Evolutionary conservation across 2,888 invertebrate species (phyloP).

Genomic region (Desoria tigrina): DNA sequence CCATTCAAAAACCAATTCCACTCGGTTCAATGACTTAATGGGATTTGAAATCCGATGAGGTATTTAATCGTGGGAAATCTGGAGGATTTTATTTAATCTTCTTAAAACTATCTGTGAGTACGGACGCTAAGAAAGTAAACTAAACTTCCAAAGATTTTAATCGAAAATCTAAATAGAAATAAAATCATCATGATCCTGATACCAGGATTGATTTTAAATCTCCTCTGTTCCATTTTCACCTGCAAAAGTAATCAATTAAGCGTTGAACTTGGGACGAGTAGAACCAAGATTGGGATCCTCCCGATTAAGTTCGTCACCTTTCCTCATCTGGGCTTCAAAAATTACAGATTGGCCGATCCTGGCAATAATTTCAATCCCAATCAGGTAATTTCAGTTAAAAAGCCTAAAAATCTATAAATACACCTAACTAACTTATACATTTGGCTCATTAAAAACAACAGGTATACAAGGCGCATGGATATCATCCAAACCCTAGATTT

Average conservation of each 20-base stretch:
- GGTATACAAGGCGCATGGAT: too few relatives aligned
- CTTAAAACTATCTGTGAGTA: too few relatives aligned
- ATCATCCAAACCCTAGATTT: too few relatives aligned
- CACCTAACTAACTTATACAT: too few relatives aligned
- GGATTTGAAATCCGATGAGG: too few relatives aligned
- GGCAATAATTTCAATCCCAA: slow-evolving; percentile 3
- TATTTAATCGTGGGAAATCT: too few relatives aligned
- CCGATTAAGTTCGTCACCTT: slow-evolving; percentile 20
- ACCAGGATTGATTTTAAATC: slow-evolving; percentile 22
- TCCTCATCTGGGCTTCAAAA: slow-evolving; percentile 19
- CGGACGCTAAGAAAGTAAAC: too few relatives aligned
- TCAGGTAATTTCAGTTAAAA: slow-evolving; percentile 6
- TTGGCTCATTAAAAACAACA: too few relatives aligned
- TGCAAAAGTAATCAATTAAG: slow-evolving; percentile 21
- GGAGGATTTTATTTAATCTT: too few relatives aligned
- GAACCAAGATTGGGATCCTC: slow-evolving; percentile 18
- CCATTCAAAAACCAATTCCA: background rate
- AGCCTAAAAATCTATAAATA: background rate
- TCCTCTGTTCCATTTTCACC: slow-evolving; percentile 28
- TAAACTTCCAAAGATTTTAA: too few relatives aligned
- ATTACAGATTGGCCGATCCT: background rate
- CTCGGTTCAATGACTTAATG: background rate
- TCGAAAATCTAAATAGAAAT: too few relatives aligned
- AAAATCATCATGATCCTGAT: background rate
- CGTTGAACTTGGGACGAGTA: slow-evolving; percentile 18